Conservation (phyloP, 2,888 invertebrate species). For the Nomada ruficornis region DNA sequence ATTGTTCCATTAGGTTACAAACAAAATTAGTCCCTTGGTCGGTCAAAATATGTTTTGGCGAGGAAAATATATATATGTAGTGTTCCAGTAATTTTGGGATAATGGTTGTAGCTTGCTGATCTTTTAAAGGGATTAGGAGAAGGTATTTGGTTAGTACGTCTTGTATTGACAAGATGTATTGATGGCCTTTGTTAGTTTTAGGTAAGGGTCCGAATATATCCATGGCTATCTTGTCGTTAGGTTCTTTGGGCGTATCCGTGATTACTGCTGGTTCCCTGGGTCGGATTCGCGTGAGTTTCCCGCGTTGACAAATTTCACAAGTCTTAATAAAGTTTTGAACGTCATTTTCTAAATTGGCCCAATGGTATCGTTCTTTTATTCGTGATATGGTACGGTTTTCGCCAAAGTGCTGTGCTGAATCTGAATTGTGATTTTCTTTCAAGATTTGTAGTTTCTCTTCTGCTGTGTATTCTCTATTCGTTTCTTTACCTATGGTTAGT, state of each 20-base stretch:
- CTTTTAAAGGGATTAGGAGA: background rate
- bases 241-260: background rate
- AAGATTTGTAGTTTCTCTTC: background rate
- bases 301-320: background rate
- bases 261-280: background rate
- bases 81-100: background rate
- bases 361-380: background rate
- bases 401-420: background rate
- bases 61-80: background rate
- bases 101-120: background rate
- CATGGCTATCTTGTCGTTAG: slow-evolving; percentile 1
- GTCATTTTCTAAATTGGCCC: background rate
- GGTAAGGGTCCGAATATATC: background rate
- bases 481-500: background rate
- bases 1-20: background rate
- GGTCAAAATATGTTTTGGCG: background rate
- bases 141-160: slow-evolving; percentile 1
- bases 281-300: background rate
- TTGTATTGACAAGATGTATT: slow-evolving; percentile 7
- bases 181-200: background rate
- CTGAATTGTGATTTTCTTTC: background rate
- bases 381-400: background rate
- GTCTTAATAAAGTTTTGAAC: background rate
- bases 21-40: background rate
- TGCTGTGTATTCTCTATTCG: background rate